Evolutionary conservation across 37 sponge, comb jelly and placozoan species (phyloP), one percentile per base, ranked within the genome.

Genomic region (Lycopodina hypogea): DNA sequence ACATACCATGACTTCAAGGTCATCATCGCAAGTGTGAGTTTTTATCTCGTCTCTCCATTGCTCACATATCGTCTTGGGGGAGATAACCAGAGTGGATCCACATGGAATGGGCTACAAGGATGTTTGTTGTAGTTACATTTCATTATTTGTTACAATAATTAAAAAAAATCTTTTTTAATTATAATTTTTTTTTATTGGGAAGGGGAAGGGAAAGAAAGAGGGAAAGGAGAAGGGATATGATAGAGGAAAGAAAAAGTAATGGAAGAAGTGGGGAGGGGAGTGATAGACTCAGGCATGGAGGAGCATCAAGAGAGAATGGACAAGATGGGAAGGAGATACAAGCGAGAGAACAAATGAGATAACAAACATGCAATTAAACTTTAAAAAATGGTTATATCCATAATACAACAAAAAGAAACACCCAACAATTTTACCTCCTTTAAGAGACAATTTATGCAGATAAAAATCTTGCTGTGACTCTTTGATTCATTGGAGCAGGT

Each of bases 21-120:
- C 61, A 19, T 65, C 82, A 12, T 77, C 78, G 7, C 42, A 39
- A 1, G 82, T 89, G 80, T 94, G 95, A 51, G 84, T 84, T 59
- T 77, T 36, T 18, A 94, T 88, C 69, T 94, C 95, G 1, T 87
- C 85, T 48, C 74, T 29, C 95, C 95, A 94, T 77, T 94, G 95
- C 58, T 71, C 53, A 36, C 74, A 81, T 9, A 94, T 87, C 21
- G 89, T 48, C 52, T 68, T 17, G 26, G 95, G 95, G n/a, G 82
- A 87, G 12, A 94, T 61, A 9, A 94, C 83, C 15, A 94, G 83
- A 36, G 95, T 94, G 11, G 89, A 53, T 24, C 70, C 69, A 79
- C 78, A 80, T 1, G 80, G 45, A 1, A 88, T 56, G 4, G 92
- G 91, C 83, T 90, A 40, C 38, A 39, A 17, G 29, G n/a, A n/a